A percentile compares a stretch with the other conserved stretches of the same genome.
phyloP scores from a whole-genome alignment of 2,113 vertebrate genomes.

The Callionymus lyra region DNA sequence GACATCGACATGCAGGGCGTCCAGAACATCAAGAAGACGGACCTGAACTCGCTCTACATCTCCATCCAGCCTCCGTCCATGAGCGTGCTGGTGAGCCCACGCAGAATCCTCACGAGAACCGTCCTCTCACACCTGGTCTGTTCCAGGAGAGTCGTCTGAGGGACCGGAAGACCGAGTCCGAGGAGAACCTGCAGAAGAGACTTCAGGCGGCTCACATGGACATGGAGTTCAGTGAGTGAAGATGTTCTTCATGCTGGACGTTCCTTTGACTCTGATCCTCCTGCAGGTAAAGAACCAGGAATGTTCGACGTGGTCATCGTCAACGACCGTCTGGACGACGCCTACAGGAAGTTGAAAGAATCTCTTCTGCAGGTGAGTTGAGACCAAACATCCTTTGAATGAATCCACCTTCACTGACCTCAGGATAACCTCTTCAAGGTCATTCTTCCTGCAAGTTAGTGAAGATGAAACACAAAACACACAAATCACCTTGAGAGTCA shows the following conservation, averaged over 20 bases:
- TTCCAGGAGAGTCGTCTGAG: slow-evolving; percentile 81
- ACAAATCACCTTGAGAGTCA: no score
- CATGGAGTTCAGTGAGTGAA: slow-evolving; percentile 81
- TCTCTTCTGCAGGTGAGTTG: slow-evolving; percentile 75
- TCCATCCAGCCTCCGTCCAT: slow-evolving; percentile 85
- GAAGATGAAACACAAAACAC: no score
- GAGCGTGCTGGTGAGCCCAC: slow-evolving; percentile 72
- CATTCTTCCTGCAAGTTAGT: no score
- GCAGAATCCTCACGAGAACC: not conserved
- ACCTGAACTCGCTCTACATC: slow-evolving; percentile 85
- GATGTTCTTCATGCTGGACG: not conserved
- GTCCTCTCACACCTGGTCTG: not conserved
- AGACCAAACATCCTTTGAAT: no score
- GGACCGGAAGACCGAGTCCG: slow-evolving; percentile 81
- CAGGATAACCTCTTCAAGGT: no score
- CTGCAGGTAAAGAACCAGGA: slow-evolving; percentile 77
- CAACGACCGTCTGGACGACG: slow-evolving; percentile 80
- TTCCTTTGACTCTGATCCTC: not conserved
- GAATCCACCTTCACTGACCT: no score
- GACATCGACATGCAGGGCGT: slow-evolving; percentile 96
- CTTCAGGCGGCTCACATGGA: slow-evolving; percentile 70
- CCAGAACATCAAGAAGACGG: slow-evolving; percentile 83
- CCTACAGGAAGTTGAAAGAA: slow-evolving; percentile 71
- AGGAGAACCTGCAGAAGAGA: slow-evolving; percentile 82
- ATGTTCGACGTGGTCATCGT: slow-evolving; percentile 81